Percentiles rank a stretch among this genome's conserved stretches.
Conservation (phyloP, 1,140 invertebrate genomes). For the Globodera rostochiensis region DNA sequence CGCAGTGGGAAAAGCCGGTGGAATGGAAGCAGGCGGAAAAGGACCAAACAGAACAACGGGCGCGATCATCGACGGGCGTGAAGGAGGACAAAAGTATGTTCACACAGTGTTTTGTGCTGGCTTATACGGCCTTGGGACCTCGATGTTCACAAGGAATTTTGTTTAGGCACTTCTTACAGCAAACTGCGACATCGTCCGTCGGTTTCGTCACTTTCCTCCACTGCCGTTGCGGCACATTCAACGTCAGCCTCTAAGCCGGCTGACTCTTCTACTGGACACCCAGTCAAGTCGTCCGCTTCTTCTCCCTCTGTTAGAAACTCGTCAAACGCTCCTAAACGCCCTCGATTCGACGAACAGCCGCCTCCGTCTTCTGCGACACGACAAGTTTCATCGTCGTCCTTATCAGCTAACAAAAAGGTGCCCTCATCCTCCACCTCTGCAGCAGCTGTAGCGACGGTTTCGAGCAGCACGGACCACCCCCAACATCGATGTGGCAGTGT, state of each 20-base stretch:
- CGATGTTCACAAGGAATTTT: too few species aligned
- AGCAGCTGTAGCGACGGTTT: neutral
- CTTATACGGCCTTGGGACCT: too few species aligned
- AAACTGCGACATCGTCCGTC: neutral
- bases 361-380: neutral
- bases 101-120: neutral
- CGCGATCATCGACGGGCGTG: neutral
- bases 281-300: neutral
- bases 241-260: neutral
- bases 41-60: neutral
- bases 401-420: neutral
- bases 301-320: neutral
- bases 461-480: neutral
- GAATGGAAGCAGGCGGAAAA: conserved; percentile 46
- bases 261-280: neutral
- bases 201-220: conserved; percentile 3
- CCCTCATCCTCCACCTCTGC: neutral
- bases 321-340: neutral
- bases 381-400: neutral
- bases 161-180: neutral
- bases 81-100: conserved; percentile 21
- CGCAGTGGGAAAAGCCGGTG: conserved; percentile 49
- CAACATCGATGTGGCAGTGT: neutral
- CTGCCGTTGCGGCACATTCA: neutral
- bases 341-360: neutral